Evolutionary conservation across 1,140 invertebrate genomes (phyloP), one percentile per base, ranked within the genome.

Genomic region (Mycetomoellerius zeteki): DNA sequence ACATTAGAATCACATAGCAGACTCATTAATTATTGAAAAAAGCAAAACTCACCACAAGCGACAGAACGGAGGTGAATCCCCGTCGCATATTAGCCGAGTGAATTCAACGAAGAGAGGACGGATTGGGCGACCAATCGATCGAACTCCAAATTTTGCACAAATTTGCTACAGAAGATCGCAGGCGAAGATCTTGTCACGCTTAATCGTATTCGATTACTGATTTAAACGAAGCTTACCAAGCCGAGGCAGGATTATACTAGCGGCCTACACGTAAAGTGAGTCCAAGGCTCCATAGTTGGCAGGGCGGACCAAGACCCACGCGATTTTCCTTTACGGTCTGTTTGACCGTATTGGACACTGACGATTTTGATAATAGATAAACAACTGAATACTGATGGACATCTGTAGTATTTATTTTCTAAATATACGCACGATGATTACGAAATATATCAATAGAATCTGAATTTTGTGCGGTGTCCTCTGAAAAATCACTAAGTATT

Each of bases 161-260:
- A 16, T n/a, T n/a, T n/a, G n/a, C n/a, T 30, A 43, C 2, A n/a
- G 27, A n/a, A 69, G 50, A n/a, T 78, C 16, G 27, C 43, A 58
- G 58, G 14, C 62, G 73, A n/a, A n/a, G n/a, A 84, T 88, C 89
- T 84, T 88, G 75, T 30, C 82, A 30, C 77, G 58, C 19, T 88
- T 91, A 90, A 91, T 90, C 86, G 80, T 77, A 81, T 67, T 27
- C 67, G 84, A 88, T 89, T 67, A 90, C 89, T 90, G 86, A 90
- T 84, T 58, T 52, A 82, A 60, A 33, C 24, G 56, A 47, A 88
- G 58, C 80, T 27, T 56, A 54, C 82, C 71, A 81, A 43, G 81
- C 56, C 65, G 72, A 82, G 87, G 85, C 43, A 56, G 75, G 86
- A 91, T 87, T 76, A 67, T 47, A 64, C 73, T 86, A 64, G 78